Percentiles rank a stretch among this genome's conserved stretches.
Evolutionary conservation across 2,797 vertebrate genomes (phyloP).

Genomic region (Manis javanica): DNA sequence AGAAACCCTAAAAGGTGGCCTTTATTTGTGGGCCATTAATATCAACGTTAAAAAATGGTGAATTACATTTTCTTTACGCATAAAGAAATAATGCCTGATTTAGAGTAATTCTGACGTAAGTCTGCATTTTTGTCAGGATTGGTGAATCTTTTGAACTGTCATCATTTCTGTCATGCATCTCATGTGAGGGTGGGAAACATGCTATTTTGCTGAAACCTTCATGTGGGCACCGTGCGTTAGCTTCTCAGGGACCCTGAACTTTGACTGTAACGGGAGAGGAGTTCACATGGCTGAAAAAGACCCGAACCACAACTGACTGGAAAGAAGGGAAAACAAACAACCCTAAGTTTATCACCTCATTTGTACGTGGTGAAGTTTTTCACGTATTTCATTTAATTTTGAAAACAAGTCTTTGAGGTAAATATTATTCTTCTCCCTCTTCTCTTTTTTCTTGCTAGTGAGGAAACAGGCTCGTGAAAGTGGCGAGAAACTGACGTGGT

Average conservation of each 20-base stretch:
- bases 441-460: neutral
- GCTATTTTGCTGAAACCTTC: neutral
- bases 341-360: conserved; percentile 1
- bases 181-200: conserved; percentile 19
- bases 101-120: conserved; percentile 21
- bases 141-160: neutral
- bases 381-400: conserved; percentile 22
- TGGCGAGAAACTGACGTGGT: neutral
- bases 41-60: neutral
- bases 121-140: conserved; percentile 21
- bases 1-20: neutral
- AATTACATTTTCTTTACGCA: neutral
- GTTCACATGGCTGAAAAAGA: neutral
- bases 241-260: neutral
- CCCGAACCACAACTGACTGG: neutral
- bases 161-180: neutral
- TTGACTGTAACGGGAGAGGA: neutral
- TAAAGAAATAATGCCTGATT: conserved; percentile 1
- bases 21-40: neutral
- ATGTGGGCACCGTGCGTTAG: neutral
- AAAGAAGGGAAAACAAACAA: neutral
- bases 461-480: neutral
- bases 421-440: neutral
- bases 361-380: neutral
- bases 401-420: conserved; percentile 9